These are phyloP conservation scores for Nyleta sp. DNA, from an alignment of 2,888 invertebrate genomes.

Conservation along the genomic window DNA sequence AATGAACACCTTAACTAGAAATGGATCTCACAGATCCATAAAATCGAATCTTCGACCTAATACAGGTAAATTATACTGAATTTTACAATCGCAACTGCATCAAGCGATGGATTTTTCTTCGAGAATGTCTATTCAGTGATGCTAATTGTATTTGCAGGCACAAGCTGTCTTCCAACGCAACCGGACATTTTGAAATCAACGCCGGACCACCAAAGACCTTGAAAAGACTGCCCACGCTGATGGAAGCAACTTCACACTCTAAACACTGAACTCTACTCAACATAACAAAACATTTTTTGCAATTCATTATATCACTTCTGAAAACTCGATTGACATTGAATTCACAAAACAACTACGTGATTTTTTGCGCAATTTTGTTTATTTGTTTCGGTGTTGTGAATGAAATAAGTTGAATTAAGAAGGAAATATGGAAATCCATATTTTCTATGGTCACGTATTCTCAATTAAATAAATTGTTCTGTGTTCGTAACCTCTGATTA, in stretches of 20 bases:
- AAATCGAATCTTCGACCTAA: slow-evolving; percentile 80
- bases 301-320: slow-evolving; percentile 2
- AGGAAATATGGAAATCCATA: too few species aligned
- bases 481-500: too few species aligned
- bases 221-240: slow-evolving; percentile 71
- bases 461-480: too few species aligned
- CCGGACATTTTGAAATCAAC: slow-evolving; percentile 94
- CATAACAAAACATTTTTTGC: slow-evolving; percentile 1
- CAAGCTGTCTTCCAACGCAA: slow-evolving; percentile 84
- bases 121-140: too few species aligned
- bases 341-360: too few species aligned
- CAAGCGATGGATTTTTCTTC: too few species aligned
- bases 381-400: too few species aligned
- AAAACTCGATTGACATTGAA: neutral
- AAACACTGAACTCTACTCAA: neutral
- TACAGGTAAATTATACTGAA: slow-evolving; percentile 73
- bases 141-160: slow-evolving; percentile 71
- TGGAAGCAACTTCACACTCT: slow-evolving; percentile 38
- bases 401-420: too few species aligned
- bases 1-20: slow-evolving; percentile 90
- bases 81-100: neutral
- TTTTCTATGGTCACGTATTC: too few species aligned
- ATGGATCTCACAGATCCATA: slow-evolving; percentile 87
- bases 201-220: slow-evolving; percentile 89
- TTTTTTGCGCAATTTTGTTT: too few species aligned